A percentile compares a stretch with the other conserved stretches of the same genome.
phyloP scores from a whole-genome alignment of 1,140 invertebrate genomes.

The Euschistus heros region DNA sequence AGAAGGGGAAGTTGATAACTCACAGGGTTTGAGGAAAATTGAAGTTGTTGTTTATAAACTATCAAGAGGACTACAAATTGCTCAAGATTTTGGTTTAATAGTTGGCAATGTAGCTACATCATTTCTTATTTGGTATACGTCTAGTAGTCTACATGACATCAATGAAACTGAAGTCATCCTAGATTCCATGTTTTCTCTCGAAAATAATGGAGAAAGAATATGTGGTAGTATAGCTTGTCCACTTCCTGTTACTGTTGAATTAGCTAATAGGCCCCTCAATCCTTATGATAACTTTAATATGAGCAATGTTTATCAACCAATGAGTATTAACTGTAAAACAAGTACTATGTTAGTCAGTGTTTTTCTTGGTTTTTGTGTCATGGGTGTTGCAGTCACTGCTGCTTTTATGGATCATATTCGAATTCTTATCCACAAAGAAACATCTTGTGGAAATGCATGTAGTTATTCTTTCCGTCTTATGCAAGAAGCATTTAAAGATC shows the following conservation, averaged over 20 bases:
- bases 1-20: slow-evolving; percentile 33
- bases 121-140: slow-evolving; percentile 38
- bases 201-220: slow-evolving; percentile 39
- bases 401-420: slow-evolving; percentile 41
- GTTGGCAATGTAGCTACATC: slow-evolving; percentile 41
- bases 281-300: slow-evolving; percentile 2
- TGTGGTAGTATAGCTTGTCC: slow-evolving; percentile 46
- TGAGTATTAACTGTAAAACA: slow-evolving; percentile 35
- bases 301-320: slow-evolving; percentile 24
- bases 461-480: slow-evolving; percentile 33
- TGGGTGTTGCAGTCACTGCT: slow-evolving; percentile 42
- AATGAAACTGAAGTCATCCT: slow-evolving; percentile 18
- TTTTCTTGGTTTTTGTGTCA: slow-evolving; percentile 43
- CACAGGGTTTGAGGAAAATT: slow-evolving; percentile 19
- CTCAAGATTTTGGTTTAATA: slow-evolving; percentile 48
- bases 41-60: slow-evolving; percentile 27
- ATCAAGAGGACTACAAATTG: slow-evolving; percentile 40
- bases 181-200: slow-evolving; percentile 37
- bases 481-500: slow-evolving; percentile 38
- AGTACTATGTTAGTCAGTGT: slow-evolving; percentile 40
- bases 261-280: neutral
- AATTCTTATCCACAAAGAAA: slow-evolving; percentile 35
- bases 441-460: slow-evolving; percentile 32
- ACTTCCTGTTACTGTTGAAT: slow-evolving; percentile 13
- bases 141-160: slow-evolving; percentile 29